Percentiles rank a stretch among this genome's conserved stretches.
phyloP scores from a whole-genome alignment of 2,113 vertebrate genomes.

The Dascyllus trimaculatus region DNA sequence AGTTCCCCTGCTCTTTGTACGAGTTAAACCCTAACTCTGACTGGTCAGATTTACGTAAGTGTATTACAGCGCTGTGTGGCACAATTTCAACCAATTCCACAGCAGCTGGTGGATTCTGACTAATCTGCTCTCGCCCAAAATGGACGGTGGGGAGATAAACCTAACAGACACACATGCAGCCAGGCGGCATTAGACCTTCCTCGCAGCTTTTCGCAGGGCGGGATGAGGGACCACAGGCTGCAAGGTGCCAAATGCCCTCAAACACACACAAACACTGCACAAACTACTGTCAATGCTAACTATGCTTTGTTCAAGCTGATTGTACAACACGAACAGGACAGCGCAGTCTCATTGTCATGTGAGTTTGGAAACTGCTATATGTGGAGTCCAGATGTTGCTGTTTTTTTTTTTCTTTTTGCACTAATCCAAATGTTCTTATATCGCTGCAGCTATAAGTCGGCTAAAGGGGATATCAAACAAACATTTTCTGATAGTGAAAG shows the following conservation, averaged over 20 bases:
- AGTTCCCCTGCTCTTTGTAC: conserved; percentile 62
- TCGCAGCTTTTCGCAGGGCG: conserved; percentile 26
- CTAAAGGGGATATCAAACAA: neutral
- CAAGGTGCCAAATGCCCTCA: conserved; percentile 32
- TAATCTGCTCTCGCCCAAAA: conserved; percentile 77
- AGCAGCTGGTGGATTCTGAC: conserved; percentile 80
- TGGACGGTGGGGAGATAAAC: conserved; percentile 67
- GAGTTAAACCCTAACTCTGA: conserved; percentile 58
- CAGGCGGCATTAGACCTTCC: conserved; percentile 41
- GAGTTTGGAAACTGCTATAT: neutral
- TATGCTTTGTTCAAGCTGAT: conserved; percentile 17
- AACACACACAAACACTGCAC: conserved; percentile 5
- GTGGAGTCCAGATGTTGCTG: neutral
- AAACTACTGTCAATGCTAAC: conserved; percentile 16
- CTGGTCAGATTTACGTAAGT: conserved; percentile 74
- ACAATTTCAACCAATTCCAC: conserved; percentile 76
- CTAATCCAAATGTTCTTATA: conserved; percentile 24
- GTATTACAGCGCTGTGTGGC: conserved; percentile 70
- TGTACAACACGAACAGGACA: neutral
- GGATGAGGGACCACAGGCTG: conserved; percentile 24
- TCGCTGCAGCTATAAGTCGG: neutral
- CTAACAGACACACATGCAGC: conserved; percentile 46
- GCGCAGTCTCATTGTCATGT: neutral
- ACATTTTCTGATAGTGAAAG: neutral
- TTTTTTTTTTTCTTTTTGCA: neutral